Percentiles rank a stretch among this genome's conserved stretches.
Evolutionary conservation across 2,797 vertebrate genomes (phyloP).

Genomic region (Nasua narica): DNA sequence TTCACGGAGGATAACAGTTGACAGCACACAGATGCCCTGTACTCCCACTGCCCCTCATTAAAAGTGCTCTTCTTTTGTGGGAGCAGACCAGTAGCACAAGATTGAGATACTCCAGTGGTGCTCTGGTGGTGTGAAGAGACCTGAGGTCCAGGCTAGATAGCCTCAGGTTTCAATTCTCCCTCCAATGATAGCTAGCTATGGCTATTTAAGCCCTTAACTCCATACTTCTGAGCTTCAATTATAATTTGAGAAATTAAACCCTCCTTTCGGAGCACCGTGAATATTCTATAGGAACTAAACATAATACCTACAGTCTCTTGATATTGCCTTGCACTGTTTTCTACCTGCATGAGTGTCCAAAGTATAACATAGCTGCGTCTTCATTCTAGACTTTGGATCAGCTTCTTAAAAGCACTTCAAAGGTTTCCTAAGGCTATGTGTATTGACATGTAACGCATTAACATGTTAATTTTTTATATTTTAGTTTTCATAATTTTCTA

Average conservation of each 20-base stretch:
- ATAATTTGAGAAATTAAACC: neutral
- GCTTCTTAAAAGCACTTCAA: neutral
- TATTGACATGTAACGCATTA: neutral
- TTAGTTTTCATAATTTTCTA: neutral
- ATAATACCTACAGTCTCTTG: neutral
- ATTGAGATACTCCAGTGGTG: rapidly evolving
- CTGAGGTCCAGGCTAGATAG: too few species aligned
- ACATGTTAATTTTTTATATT: neutral
- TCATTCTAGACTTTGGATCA: neutral
- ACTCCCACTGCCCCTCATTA: neutral
- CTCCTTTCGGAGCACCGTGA: neutral
- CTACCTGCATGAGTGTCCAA: neutral
- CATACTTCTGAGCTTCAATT: neutral
- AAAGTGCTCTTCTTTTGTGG: too few species aligned
- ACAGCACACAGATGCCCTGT: neutral
- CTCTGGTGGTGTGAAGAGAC: neutral
- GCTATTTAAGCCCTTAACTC: neutral
- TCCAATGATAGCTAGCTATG: neutral
- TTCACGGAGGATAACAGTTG: neutral
- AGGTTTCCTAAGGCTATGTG: neutral
- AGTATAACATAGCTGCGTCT: neutral
- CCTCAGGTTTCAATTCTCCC: neutral
- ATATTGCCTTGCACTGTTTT: neutral
- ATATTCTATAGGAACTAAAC: neutral
- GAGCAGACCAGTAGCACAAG: neutral